Evolutionary conservation across 2,888 invertebrate species (phyloP).

Genomic region (Halictus ligatus): DNA sequence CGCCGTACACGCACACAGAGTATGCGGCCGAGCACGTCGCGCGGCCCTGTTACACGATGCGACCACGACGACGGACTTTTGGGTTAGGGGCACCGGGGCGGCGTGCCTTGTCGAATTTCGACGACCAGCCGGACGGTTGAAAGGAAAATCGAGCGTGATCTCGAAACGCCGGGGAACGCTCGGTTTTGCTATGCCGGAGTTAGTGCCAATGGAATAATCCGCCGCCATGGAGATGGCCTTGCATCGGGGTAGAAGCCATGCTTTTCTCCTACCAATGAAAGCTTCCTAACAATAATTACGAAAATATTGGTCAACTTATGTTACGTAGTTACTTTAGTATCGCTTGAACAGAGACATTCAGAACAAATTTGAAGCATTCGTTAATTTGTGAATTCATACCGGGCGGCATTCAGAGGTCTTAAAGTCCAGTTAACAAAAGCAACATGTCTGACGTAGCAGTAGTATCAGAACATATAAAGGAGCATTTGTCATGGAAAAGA

Average conservation of each 20-base stretch:
- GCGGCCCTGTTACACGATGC: constrained; percentile 74
- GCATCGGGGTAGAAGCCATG: neutral
- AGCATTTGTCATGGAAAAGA: too few relatives aligned
- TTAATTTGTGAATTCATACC: too few relatives aligned
- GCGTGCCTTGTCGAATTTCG: neutral
- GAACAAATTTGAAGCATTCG: neutral
- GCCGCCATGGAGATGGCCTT: neutral
- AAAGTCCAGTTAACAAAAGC: too few relatives aligned
- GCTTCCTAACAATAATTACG: neutral
- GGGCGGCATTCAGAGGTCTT: too few relatives aligned
- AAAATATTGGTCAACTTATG: neutral
- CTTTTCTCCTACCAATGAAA: neutral
- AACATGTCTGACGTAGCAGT: too few relatives aligned
- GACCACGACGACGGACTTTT: constrained; percentile 11
- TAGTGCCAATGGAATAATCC: neutral
- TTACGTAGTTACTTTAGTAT: neutral
- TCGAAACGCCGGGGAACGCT: neutral
- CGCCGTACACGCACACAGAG: constrained; percentile 61
- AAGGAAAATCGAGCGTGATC: constrained; percentile 13
- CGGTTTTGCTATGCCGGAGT: neutral
- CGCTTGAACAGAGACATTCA: neutral
- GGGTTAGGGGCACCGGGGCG: neutral
- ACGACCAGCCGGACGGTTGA: constrained; percentile 7
- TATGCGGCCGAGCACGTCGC: constrained; percentile 47
- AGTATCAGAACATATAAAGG: too few relatives aligned